A percentile compares a stretch with the other conserved stretches of the same genome.
Evolutionary conservation across 2,113 vertebrate genomes (phyloP).

Genomic region (Ascaphus truei): DNA sequence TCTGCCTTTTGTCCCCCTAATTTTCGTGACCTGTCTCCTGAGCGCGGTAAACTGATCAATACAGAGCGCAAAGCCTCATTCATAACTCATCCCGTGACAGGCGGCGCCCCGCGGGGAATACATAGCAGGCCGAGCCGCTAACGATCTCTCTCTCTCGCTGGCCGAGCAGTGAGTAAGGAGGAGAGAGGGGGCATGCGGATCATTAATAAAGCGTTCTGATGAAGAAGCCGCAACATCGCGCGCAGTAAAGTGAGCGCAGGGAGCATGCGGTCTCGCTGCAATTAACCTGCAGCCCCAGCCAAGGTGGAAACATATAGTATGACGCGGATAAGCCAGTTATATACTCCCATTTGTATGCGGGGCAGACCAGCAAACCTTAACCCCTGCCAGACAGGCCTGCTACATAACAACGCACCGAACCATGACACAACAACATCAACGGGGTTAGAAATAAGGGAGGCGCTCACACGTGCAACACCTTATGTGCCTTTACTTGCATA

Average conservation of each 20-base stretch:
- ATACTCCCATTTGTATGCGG: no score
- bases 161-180: conserved; percentile 7
- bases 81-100: conserved; percentile 23
- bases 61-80: conserved; percentile 13
- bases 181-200: background rate
- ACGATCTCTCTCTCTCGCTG: conserved; percentile 26
- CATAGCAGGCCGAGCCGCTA: conserved; percentile 19
- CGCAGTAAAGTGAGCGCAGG: no score
- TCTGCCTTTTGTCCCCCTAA: conserved; percentile 10
- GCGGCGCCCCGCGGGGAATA: conserved; percentile 29
- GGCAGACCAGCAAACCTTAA: no score
- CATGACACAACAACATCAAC: no score
- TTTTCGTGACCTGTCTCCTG: conserved; percentile 4
- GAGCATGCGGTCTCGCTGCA: conserved; percentile 1
- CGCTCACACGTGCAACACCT: no score
- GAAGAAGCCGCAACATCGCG: conserved; percentile 8
- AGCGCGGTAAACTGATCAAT: conserved; percentile 18
- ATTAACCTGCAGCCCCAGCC: conserved; percentile 27
- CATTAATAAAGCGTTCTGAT: conserved; percentile 29
- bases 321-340: no score
- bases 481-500: no score
- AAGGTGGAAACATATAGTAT: no score
- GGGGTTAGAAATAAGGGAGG: no score
- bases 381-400: no score
- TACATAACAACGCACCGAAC: no score